These are phyloP conservation scores for Pachydiplax longipennis DNA, from an alignment of 2,888 invertebrate genomes.

Conservation along the genomic window DNA sequence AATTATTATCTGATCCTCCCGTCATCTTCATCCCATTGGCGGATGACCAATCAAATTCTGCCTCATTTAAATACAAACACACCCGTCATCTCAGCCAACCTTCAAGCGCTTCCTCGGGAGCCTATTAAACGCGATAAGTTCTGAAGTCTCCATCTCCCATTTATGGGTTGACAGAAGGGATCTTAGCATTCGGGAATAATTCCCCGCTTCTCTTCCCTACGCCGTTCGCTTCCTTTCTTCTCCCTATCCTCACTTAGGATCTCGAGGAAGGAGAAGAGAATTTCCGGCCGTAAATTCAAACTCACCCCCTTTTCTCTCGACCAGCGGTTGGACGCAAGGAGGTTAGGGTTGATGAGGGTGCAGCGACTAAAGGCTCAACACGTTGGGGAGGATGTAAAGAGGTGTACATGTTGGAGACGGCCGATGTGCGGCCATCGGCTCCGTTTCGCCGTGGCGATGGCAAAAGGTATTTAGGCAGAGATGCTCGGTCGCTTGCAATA, in stretches of 20 bases:
- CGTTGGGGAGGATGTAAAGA: background rate
- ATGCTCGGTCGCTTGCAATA: background rate
- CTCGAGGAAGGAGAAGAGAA: background rate
- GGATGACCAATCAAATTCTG: conserved; percentile 41
- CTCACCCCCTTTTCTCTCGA: background rate
- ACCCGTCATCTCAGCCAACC: background rate
- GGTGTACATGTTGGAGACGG: background rate
- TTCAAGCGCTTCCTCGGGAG: background rate
- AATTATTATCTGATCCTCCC: conserved; percentile 27
- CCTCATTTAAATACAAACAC: conserved; percentile 40
- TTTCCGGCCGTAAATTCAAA: conserved; percentile 44
- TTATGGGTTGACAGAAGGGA: conserved; percentile 13
- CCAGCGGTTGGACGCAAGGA: conserved; percentile 30
- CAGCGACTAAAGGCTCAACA: conserved; percentile 36
- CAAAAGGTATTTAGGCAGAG: background rate
- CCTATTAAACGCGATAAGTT: conserved; percentile 24
- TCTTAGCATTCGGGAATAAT: background rate
- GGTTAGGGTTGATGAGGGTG: conserved; percentile 43
- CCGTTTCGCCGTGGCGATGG: background rate
- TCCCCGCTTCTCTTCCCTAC: background rate
- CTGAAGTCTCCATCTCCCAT: conserved; percentile 20
- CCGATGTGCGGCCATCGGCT: background rate
- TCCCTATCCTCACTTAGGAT: background rate
- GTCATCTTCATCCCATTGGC: conserved; percentile 25
- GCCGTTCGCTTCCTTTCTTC: background rate